Evolutionary conservation across 2,113 vertebrate genomes (phyloP).

Genomic region (Trogon melanurus): DNA sequence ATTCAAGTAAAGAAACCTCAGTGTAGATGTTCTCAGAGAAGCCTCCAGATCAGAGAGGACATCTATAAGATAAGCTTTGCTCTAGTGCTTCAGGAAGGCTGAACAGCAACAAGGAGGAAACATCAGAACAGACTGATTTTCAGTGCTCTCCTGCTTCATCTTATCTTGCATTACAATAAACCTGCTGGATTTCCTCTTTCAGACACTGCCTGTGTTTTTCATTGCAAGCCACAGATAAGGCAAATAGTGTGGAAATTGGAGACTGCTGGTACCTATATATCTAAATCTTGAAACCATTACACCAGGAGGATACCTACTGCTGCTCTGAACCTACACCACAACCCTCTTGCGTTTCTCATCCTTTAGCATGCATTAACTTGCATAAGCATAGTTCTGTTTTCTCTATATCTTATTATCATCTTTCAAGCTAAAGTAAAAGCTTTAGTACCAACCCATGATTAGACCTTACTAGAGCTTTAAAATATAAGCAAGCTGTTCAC

Average conservation of each 20-base stretch:
- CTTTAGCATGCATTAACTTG: background rate
- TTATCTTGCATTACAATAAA: background rate
- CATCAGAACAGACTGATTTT: background rate
- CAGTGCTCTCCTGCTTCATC: background rate
- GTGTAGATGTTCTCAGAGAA: background rate
- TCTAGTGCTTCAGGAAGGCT: background rate
- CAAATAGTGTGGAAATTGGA: background rate
- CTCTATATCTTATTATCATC: background rate
- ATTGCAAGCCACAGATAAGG: background rate
- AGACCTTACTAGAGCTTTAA: background rate
- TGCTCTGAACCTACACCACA: background rate
- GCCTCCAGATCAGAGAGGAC: background rate
- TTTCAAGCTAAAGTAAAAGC: background rate
- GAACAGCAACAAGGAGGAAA: background rate
- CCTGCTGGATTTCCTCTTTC: background rate
- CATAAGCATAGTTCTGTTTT: background rate
- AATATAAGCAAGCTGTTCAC: background rate
- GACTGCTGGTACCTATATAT: background rate
- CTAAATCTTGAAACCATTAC: background rate
- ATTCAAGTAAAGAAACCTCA: background rate
- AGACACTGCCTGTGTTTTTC: background rate
- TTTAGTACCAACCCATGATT: background rate
- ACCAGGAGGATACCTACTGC: background rate
- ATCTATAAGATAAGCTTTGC: background rate
- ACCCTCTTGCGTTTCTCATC: background rate